A percentile compares a stretch with the other conserved stretches of the same genome.
phyloP scores from a whole-genome alignment of 2,113 vertebrate species.

The Arothron firmamentum region DNA sequence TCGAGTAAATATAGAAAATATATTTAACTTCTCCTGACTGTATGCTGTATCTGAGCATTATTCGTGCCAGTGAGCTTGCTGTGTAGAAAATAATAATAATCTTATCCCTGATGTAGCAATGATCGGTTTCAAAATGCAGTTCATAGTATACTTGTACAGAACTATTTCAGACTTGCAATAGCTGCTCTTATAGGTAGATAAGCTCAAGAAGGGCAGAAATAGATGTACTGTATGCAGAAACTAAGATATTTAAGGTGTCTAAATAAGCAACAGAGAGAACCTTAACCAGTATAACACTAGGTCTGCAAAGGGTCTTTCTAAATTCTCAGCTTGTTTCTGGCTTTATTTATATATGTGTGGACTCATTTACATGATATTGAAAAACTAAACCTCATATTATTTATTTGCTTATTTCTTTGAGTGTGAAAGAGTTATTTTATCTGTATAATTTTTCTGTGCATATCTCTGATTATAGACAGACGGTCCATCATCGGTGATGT shows the following conservation, averaged over 20 bases:
- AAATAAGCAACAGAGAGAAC: constrained; percentile 37
- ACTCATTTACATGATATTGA: constrained; percentile 47
- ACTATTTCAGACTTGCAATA: constrained; percentile 66
- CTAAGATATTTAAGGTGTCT: constrained; percentile 20
- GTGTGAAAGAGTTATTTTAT: constrained; percentile 23
- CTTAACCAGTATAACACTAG: constrained; percentile 30
- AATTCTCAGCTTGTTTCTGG: constrained; percentile 28
- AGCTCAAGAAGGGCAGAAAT: constrained; percentile 61
- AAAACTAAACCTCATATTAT: constrained; percentile 36
- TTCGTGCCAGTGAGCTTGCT: constrained; percentile 6
- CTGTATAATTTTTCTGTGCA: constrained; percentile 61
- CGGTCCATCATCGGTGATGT: constrained; percentile 57
- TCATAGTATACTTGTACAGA: constrained; percentile 46
- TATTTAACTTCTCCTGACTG: constrained; percentile 47
- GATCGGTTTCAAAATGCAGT: constrained; percentile 53
- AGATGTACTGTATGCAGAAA: constrained; percentile 17
- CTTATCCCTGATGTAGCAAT: constrained; percentile 43
- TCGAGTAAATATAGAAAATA: constrained; percentile 26
- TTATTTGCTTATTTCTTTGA: constrained; percentile 47
- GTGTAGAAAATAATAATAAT: constrained; percentile 14
- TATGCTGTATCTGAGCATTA: constrained; percentile 27
- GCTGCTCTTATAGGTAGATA: constrained; percentile 34
- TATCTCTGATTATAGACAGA: constrained; percentile 55
- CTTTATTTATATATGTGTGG: constrained; percentile 50
- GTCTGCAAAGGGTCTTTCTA: constrained; percentile 43